Base-by-base conservation (phyloP, 2,113 vertebrate genomes). In the Heteronetta atricapilla region DNA sequence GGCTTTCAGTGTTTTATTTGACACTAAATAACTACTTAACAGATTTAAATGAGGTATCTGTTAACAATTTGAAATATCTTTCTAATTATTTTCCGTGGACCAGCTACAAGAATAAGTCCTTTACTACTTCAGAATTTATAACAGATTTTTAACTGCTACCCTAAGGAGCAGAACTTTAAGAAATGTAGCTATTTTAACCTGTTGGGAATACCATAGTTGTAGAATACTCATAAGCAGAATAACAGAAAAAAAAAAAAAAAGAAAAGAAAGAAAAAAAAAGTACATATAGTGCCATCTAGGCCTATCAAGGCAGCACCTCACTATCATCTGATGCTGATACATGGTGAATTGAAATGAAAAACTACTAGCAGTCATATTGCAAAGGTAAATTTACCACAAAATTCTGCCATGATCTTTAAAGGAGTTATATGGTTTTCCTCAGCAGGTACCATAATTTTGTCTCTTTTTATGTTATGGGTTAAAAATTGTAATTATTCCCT, bases 351-450 rank as follows among this genome's bases (percentile, higher is more conserved):
- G 86, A 95, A 96, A 88, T 92, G 52, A 74, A 96, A 81, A 6
- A 33, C 74, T 93, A 83, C 18, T 82, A 87, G 86, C 42, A 50
- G 48, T 60, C 86, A 6, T 29, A 63, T 46, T 77, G 76, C 86
- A 94, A 82, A 91, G 48, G 70, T 29, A 86, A 29, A 67, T 72
- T 73, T 86, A 75, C 50, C 72, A 83, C 15, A 50, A 52, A 90
- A 66, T 80, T 77, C 79, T 67, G 59, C 89, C 21, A 8, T 60
- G 42, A 80, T n/a, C 44, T 78, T 95, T 93, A 84, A 78, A 68
- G 80, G 81, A 95, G 33, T 46, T 90, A 67, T 44, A 29, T 44
- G 55, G 34, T 89, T 97, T 96, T 92, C 91, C 81, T 94, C 82
- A 92, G 66, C 88, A 78, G n/a, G 69, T 82, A 82, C 58, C 52